These are phyloP conservation scores for Panthera leo DNA, from an alignment of 2,113 vertebrate species.

Conservation along the genomic window DNA sequence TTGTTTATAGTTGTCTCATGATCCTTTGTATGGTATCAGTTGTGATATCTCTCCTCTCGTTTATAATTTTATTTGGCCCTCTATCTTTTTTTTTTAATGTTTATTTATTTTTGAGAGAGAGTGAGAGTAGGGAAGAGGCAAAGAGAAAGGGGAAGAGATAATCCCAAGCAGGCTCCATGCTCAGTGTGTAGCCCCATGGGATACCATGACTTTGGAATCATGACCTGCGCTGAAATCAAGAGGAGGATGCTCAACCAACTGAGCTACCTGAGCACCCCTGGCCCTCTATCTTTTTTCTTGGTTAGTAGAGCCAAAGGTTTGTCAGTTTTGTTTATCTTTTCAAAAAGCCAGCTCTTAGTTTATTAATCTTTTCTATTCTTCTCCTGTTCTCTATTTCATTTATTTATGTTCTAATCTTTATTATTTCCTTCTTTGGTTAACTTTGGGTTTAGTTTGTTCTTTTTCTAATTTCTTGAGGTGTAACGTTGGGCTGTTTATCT, in stretches of 20 bases:
- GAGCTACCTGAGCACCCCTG: too few species aligned
- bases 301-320: neutral
- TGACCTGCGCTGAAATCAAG: too few species aligned
- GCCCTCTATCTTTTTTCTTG: neutral
- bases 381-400: neutral
- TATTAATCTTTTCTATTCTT: neutral
- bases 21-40: neutral
- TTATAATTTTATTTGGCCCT: neutral
- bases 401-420: neutral
- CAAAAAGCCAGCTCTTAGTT: neutral
- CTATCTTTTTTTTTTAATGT: neutral
- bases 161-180: too few species aligned
- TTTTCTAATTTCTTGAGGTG: neutral
- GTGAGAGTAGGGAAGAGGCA: too few species aligned
- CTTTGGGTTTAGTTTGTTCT: neutral
- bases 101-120: too few species aligned
- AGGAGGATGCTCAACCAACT: too few species aligned
- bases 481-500: neutral
- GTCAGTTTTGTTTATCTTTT: neutral
- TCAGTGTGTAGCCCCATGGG: too few species aligned
- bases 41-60: neutral
- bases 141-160: too few species aligned
- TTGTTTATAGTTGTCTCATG: neutral
- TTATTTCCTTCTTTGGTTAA: neutral
- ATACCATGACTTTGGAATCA: too few species aligned